Evolutionary conservation across 2,888 invertebrate genomes (phyloP).

Genomic region (Cephus pulcher): DNA sequence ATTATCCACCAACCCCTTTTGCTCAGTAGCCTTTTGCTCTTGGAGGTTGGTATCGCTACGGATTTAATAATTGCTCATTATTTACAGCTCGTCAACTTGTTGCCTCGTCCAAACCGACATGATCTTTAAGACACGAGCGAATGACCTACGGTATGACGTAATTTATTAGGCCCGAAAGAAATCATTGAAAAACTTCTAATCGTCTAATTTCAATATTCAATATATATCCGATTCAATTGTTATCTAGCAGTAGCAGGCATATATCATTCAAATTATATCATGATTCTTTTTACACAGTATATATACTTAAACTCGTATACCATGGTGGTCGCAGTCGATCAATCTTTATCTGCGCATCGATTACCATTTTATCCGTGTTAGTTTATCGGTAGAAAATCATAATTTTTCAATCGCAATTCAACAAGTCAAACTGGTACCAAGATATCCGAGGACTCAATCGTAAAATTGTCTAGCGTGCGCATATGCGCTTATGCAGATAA

Average conservation of each 20-base stretch:
- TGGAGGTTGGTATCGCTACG: not conserved
- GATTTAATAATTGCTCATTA: not conserved
- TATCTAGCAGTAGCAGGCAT: not conserved
- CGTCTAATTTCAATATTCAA: not conserved
- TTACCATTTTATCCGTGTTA: not conserved
- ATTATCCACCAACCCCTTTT: not conserved
- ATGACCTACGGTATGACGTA: not conserved
- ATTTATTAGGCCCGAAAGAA: not conserved
- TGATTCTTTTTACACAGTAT: not conserved
- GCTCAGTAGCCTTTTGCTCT: not conserved
- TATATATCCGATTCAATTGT: not conserved
- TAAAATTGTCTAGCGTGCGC: not conserved
- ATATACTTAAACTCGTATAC: not conserved
- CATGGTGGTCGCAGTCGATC: not conserved
- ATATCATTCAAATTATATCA: not conserved
- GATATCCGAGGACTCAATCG: not conserved
- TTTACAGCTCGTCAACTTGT: not conserved
- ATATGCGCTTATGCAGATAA: conserved; percentile 1
- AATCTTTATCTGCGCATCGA: not conserved
- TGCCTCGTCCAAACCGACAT: not conserved
- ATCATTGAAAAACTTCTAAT: not conserved
- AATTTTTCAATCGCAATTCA: not conserved
- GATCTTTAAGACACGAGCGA: not conserved
- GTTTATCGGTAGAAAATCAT: not conserved
- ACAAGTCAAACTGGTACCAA: not conserved